Conservation (phyloP, 2,797 vertebrate genomes). For the Tragopan temminckii region DNA sequence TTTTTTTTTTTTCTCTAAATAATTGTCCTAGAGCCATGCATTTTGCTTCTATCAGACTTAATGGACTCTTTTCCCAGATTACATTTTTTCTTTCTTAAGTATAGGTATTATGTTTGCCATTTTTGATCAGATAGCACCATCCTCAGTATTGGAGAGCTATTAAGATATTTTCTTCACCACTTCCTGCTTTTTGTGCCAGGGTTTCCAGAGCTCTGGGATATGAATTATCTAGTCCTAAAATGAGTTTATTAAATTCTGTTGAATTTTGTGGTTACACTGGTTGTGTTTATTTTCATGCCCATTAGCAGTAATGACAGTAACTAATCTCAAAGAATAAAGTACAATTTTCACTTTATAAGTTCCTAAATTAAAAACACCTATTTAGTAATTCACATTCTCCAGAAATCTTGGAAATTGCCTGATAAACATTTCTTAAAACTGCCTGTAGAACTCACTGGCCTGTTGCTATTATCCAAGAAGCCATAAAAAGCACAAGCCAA, state of each 20-base stretch:
- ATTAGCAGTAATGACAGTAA: background rate
- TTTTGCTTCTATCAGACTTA: constrained; percentile 7
- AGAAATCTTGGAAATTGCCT: constrained; percentile 23
- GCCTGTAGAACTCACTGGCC: constrained; percentile 15
- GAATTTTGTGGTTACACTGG: background rate
- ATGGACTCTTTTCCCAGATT: background rate
- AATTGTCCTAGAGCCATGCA: background rate
- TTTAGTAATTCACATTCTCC: constrained; percentile 31
- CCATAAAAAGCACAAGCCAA: constrained; percentile 50
- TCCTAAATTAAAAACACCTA: constrained; percentile 66
- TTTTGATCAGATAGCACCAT: background rate
- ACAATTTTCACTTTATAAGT: background rate
- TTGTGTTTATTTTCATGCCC: background rate
- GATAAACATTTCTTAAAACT: constrained; percentile 42
- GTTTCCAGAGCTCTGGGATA: constrained; percentile 22
- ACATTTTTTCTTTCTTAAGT: constrained; percentile 24
- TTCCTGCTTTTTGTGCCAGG: background rate
- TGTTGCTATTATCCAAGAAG: constrained; percentile 42
- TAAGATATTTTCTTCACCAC: constrained; percentile 41
- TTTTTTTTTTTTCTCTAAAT: background rate
- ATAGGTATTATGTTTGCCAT: background rate
- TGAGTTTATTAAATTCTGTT: constrained; percentile 34
- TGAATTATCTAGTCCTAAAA: constrained; percentile 10
- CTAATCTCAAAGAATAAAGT: background rate
- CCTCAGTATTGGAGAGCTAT: background rate